These are phyloP conservation scores for Synodontis membranacea DNA, from an alignment of 2,113 vertebrate species.

Conservation along the genomic window DNA sequence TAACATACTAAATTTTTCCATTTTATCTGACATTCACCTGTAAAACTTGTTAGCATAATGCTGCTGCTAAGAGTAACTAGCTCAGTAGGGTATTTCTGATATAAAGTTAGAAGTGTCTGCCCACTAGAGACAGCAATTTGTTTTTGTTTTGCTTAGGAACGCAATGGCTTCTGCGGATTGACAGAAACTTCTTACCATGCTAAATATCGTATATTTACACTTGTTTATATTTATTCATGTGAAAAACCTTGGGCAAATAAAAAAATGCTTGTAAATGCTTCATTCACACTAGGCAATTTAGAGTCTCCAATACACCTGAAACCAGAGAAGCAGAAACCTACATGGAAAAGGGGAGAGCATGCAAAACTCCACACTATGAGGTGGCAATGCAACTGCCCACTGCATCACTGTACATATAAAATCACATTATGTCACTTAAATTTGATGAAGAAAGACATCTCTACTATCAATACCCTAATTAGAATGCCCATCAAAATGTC, in stretches of 20 bases:
- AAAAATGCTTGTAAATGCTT: neutral
- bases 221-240: neutral
- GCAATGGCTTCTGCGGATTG: no score
- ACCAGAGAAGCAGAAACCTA: neutral
- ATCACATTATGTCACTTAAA: conserved; percentile 23
- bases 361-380: neutral
- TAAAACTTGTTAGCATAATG: no score
- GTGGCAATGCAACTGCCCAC: neutral
- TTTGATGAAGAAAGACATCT: neutral
- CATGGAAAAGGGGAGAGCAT: neutral
- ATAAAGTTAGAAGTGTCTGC: neutral
- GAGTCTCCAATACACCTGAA: neutral
- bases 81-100: neutral
- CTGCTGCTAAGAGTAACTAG: no score
- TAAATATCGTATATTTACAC: neutral
- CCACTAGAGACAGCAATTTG: no score
- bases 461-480: neutral
- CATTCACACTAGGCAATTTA: neutral
- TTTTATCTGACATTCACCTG: no score
- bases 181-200: neutral
- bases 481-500: conserved; percentile 4
- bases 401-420: conserved; percentile 1
- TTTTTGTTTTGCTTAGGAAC: no score
- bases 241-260: neutral
- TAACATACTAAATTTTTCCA: no score